A percentile compares a stretch with the other conserved stretches of the same genome.
phyloP scores from a whole-genome alignment of 1,140 invertebrate species.

The Heliconius congener region DNA sequence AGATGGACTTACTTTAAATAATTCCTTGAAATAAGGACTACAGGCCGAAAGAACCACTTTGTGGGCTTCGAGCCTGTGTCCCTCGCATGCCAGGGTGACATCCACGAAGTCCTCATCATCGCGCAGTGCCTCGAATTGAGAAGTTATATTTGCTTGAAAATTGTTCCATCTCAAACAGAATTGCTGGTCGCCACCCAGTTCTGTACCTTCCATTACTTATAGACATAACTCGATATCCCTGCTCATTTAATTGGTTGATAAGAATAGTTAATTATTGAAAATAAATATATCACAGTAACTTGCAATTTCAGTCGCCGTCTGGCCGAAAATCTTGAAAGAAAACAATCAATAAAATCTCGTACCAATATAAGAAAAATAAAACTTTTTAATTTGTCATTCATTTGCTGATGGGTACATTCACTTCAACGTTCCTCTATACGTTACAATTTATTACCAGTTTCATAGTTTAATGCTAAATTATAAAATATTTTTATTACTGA shows the following conservation, averaged over 20 bases:
- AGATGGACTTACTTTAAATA: slow-evolving; percentile 87
- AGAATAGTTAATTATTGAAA: slow-evolving; percentile 81
- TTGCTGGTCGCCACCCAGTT: slow-evolving; percentile 88
- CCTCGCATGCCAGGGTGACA: slow-evolving; percentile 91
- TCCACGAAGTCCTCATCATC: slow-evolving; percentile 92
- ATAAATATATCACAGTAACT: slow-evolving; percentile 82
- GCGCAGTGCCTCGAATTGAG: slow-evolving; percentile 89
- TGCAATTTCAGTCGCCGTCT: slow-evolving; percentile 82
- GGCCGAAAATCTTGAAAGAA: slow-evolving; percentile 82
- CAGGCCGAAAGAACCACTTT: slow-evolving; percentile 90
- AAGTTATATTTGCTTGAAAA: slow-evolving; percentile 93
- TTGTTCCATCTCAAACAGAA: slow-evolving; percentile 97
- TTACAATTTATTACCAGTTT: slow-evolving; percentile 44
- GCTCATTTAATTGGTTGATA: slow-evolving; percentile 81
- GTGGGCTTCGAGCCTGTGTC: slow-evolving; percentile 88
- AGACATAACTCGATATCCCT: slow-evolving; percentile 82
- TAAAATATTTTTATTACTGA: neutral
- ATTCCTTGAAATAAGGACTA: slow-evolving; percentile 91
- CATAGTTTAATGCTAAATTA: slow-evolving; percentile 10
- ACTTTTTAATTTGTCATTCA: slow-evolving; percentile 82
- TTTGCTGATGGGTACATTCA: slow-evolving; percentile 79
- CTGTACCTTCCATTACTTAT: slow-evolving; percentile 83
- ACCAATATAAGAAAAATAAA: slow-evolving; percentile 83
- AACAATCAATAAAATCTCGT: slow-evolving; percentile 83
- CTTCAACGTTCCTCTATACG: slow-evolving; percentile 73